Evolutionary conservation across 2,113 vertebrate genomes (phyloP).

Genomic region (Lontra canadensis): DNA sequence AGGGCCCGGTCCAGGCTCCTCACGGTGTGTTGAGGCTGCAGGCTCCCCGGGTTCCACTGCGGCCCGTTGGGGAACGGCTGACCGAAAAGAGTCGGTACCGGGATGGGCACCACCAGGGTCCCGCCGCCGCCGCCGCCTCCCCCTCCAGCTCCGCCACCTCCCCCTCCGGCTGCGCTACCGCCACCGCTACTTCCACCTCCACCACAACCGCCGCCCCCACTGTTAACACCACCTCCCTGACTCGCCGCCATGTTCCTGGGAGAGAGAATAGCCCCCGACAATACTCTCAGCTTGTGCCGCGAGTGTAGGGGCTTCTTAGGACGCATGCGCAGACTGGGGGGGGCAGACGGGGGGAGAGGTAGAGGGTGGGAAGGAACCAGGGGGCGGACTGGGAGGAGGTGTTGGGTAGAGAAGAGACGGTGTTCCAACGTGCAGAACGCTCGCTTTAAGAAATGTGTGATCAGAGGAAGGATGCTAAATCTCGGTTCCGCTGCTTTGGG

Average conservation of each 20-base stretch:
- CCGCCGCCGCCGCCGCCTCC: conserved; percentile 49
- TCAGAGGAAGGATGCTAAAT: conserved; percentile 64
- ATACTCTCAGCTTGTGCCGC: conserved; percentile 85
- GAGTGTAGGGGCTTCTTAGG: conserved; percentile 55
- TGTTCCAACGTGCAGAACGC: background rate
- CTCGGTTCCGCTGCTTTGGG: conserved; percentile 46
- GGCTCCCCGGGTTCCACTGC: conserved; percentile 89
- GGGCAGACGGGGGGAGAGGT: conserved; percentile 46
- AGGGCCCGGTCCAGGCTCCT: conserved; percentile 95
- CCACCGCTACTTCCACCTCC: conserved; percentile 80
- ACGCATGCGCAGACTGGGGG: conserved; percentile 72
- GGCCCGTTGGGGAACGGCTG: conserved; percentile 87
- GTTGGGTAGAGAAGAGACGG: background rate
- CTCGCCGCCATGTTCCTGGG: conserved; percentile 93
- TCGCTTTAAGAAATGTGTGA: conserved; percentile 16
- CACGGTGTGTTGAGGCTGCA: conserved; percentile 88
- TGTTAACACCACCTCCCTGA: conserved; percentile 84
- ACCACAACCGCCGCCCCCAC: conserved; percentile 81
- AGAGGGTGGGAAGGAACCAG: conserved; percentile 5
- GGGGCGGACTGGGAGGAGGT: background rate
- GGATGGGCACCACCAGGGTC: conserved; percentile 59
- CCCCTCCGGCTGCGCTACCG: conserved; percentile 73
- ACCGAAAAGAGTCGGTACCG: conserved; percentile 75
- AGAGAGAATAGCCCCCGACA: conserved; percentile 84
- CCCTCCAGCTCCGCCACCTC: conserved; percentile 57